These are phyloP conservation scores for Microctenopoma lineatum DNA, from an alignment of 2,797 vertebrate genomes.

Conservation along the genomic window DNA sequence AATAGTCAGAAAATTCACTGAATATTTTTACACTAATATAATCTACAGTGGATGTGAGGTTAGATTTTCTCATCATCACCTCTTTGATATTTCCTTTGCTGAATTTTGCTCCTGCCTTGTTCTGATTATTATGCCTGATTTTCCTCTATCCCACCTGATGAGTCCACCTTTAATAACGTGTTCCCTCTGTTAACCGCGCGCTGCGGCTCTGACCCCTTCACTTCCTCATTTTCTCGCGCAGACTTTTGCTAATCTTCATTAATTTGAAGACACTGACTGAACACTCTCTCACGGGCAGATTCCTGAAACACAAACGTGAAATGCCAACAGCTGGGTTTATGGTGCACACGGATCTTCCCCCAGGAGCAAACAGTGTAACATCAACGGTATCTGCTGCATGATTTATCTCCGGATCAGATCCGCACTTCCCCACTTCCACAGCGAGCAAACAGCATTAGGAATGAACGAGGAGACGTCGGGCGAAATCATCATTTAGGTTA, in stretches of 20 bases:
- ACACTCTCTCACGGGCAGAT: constrained; percentile 11
- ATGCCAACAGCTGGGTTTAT: constrained; percentile 31
- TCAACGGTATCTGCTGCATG: constrained; percentile 31
- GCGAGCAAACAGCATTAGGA: constrained; percentile 61
- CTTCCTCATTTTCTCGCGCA: constrained; percentile 14
- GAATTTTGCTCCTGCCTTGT: background rate
- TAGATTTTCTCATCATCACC: background rate
- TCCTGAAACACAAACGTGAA: constrained; percentile 41
- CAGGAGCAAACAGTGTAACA: constrained; percentile 40
- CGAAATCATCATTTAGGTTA: constrained; percentile 58
- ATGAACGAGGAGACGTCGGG: constrained; percentile 64
- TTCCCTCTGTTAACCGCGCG: background rate
- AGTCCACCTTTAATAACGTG: constrained; percentile 7
- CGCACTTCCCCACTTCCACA: constrained; percentile 19
- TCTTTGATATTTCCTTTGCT: background rate
- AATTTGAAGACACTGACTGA: background rate
- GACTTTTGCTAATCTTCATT: constrained; percentile 14
- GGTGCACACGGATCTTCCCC: constrained; percentile 23
- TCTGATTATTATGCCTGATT: constrained; percentile 2
- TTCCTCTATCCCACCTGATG: constrained; percentile 1
- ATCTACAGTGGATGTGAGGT: background rate
- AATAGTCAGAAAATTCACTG: too few species aligned
- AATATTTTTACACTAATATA: background rate
- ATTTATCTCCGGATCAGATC: constrained; percentile 56
- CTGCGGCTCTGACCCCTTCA: constrained; percentile 14